Conservation (phyloP, 2,113 vertebrate species). For the Plectropomus leopardus region DNA sequence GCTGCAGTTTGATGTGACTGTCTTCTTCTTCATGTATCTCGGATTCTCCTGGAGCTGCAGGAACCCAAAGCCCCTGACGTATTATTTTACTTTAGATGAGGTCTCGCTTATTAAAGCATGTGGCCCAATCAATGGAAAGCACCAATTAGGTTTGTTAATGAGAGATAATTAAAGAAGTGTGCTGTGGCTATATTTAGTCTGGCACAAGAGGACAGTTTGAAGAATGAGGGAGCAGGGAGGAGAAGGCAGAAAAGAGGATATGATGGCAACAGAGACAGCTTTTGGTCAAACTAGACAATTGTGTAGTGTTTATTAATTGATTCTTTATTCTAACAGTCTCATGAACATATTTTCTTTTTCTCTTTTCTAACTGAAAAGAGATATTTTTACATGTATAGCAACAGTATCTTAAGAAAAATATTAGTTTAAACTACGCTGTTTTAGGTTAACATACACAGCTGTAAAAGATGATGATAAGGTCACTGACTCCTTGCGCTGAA, state of each 20-base stretch:
- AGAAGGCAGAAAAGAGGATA: conserved; percentile 48
- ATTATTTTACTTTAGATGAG: conserved; percentile 68
- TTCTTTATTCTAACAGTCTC: neutral
- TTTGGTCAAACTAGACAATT: conserved; percentile 54
- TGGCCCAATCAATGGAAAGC: conserved; percentile 79
- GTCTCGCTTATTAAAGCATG: conserved; percentile 70
- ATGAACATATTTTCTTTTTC: neutral
- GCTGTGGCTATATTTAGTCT: conserved; percentile 80
- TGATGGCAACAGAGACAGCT: conserved; percentile 60
- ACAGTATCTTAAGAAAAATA: neutral
- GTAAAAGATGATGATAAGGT: neutral
- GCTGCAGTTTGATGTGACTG: conserved; percentile 30
- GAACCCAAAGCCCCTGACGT: conserved; percentile 47
- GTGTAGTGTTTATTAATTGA: conserved; percentile 14
- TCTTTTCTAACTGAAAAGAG: neutral
- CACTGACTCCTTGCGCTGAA: neutral
- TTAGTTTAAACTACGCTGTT: neutral
- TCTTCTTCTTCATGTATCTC: neutral
- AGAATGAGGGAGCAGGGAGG: conserved; percentile 51
- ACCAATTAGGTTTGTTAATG: conserved; percentile 81
- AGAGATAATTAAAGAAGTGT: conserved; percentile 82
- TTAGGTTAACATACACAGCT: neutral
- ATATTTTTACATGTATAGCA: neutral
- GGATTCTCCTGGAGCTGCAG: conserved; percentile 10
- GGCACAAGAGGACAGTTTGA: conserved; percentile 75